Base-by-base conservation (phyloP, 1,140 invertebrate species). In the Onthophagus taurus region DNA sequence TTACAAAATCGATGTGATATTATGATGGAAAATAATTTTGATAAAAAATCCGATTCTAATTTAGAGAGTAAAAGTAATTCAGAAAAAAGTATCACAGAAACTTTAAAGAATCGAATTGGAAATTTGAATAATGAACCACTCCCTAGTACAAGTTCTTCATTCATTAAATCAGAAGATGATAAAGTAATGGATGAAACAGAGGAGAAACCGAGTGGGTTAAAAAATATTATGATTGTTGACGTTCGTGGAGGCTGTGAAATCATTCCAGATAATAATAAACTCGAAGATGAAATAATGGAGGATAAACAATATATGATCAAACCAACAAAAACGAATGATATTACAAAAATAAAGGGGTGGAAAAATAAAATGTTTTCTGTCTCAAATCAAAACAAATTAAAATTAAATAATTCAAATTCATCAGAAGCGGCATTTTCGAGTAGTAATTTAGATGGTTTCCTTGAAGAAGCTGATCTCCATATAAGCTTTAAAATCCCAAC, bases 271-370 rank as follows among this genome's bases (percentile, higher is more conserved):
- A n/a, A n/a, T n/a, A 37, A 12, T 13, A 9, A 4, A n/a, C 7
- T 21, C 20, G 35, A 14, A 29, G 11, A 21, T 29, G 2, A 11
- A 41, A 16, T 4, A 26, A 41, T 23, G 24, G 29, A 41, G 14
- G 20, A 37, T 7, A 16, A 29, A 14, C 2, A 11, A 16, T 17
- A 26, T 5, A 26, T 9, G 11, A 45, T 45, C 12, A 38, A 39
- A 34, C 44, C 44, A 21, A 46, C 36, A 3, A 46, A 46, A 41
- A 46, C 44, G 4, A 46, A 24, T 7, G 44, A 46, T 33, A 36
- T 46, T 7, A 46, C 44, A 9, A 46, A 46, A 46, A 46, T 47
- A 29, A 47, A 47, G 29, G 45, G 45, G 8, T 41, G 38, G 38
- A 41, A 47, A 16, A 36, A 36, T 3, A 41, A 38, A 21, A 42